A percentile compares a stretch with the other conserved stretches of the same genome.
phyloP scores from a whole-genome alignment of 2,797 vertebrate genomes.

The Acestrorhynchus altus region DNA sequence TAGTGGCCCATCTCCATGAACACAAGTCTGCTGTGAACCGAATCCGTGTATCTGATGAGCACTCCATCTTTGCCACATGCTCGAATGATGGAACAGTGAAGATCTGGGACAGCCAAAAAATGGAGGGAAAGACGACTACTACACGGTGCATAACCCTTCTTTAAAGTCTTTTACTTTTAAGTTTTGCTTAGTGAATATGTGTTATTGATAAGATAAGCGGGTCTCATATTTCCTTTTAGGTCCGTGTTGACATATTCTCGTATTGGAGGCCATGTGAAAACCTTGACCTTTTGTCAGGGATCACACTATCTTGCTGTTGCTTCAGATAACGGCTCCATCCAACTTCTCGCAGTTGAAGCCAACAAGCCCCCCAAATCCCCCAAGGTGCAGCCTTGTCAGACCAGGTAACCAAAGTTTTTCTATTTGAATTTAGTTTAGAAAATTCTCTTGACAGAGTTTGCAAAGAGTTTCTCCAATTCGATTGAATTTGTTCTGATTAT shows the following conservation, averaged over 20 bases:
- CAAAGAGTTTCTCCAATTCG: no score
- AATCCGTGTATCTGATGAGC: constrained; percentile 94
- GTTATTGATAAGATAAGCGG: no score
- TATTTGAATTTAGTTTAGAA: background rate
- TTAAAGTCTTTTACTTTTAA: background rate
- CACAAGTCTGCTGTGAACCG: constrained; percentile 95
- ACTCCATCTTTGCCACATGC: constrained; percentile 95
- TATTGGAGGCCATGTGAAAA: constrained; percentile 91
- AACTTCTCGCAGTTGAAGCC: constrained; percentile 92
- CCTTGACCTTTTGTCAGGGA: constrained; percentile 94
- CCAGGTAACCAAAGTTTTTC: constrained; percentile 77
- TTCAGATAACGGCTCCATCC: constrained; percentile 92
- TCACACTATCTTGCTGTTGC: constrained; percentile 94
- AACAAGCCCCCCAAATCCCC: constrained; percentile 95
- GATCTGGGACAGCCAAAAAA: constrained; percentile 99
- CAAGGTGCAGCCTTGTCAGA: constrained; percentile 94
- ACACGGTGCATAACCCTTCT: constrained; percentile 81
- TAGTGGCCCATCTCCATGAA: constrained; percentile 96
- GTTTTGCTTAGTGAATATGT: background rate
- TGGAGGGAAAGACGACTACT: constrained; percentile 98
- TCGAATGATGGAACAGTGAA: constrained; percentile 97
- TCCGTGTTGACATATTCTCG: constrained; percentile 94
- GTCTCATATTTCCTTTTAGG: constrained; percentile 67
- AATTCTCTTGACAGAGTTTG: no score
- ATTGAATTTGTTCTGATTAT: no score